Percentiles rank a stretch among this genome's conserved stretches.
phyloP scores from a whole-genome alignment of 2,888 invertebrate genomes.

The Chromoteleia sp. region DNA sequence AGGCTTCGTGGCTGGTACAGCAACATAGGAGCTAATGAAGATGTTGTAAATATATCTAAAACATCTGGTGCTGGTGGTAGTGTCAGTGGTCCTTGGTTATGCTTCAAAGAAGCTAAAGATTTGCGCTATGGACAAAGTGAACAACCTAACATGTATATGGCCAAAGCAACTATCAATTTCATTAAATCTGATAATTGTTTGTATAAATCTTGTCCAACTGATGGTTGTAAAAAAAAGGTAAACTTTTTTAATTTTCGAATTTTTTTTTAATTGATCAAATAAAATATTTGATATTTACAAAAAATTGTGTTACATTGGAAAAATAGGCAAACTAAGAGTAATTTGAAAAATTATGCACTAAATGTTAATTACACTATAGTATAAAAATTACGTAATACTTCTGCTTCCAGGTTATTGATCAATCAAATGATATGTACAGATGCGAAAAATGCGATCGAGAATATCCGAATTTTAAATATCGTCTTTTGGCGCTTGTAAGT shows the following conservation, averaged over 20 bases:
- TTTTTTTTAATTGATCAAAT: too few species aligned
- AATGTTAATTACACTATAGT: too few species aligned
- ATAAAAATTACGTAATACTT: conserved; percentile 1
- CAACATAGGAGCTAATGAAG: conserved; percentile 88
- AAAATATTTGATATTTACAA: too few species aligned
- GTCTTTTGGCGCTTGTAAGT: conserved; percentile 92
- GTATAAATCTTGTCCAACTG: conserved; percentile 96
- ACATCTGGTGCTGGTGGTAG: conserved; percentile 83
- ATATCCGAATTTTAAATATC: conserved; percentile 93
- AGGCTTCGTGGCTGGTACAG: conserved; percentile 96
- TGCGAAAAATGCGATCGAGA: conserved; percentile 98
- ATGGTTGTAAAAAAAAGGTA: conserved; percentile 96
- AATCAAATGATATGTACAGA: conserved; percentile 93
- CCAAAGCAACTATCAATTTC: conserved; percentile 91
- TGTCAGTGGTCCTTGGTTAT: conserved; percentile 89
- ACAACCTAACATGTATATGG: conserved; percentile 92
- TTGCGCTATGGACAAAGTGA: conserved; percentile 90
- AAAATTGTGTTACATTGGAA: too few species aligned
- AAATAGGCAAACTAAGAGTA: too few species aligned
- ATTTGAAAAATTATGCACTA: too few species aligned
- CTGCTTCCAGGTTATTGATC: conserved; percentile 89
- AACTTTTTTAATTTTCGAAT: too few species aligned
- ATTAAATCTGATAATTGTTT: conserved; percentile 93
- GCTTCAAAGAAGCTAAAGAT: conserved; percentile 90
- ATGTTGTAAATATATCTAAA: conserved; percentile 87